Base-by-base conservation (phyloP, 2,797 vertebrate species). In the Crenuchus spilurus region DNA sequence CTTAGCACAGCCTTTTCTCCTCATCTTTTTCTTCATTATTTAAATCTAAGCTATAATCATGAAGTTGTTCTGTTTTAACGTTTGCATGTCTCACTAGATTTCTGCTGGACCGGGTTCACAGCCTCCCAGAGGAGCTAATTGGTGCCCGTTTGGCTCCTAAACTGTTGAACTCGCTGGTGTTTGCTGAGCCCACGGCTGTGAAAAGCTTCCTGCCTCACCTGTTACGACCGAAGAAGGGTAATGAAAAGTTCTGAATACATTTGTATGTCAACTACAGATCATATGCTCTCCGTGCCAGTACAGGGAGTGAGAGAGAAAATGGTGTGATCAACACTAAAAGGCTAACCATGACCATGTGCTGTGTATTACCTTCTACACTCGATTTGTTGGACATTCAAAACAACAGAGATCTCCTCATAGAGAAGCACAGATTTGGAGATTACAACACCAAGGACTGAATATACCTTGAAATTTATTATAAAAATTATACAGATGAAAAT, bases 181-280 rank as follows among this genome's bases (percentile, higher is more conserved):
- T 99, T 87, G 97, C 97, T 64, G 98, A 99, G 79, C 96, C 97
- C 8, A 95, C 95, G 62, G 98, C 98, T 77, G 93, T 99, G 35
- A 99, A 95, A 90, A 98, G 96, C 88, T 99, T 99, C 83, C 93
- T 99, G 88, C 98, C 98, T 81, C 95, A 99, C 90, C 94, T 99
- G 54, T 90, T 99, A 75, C 93, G 89, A 74, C 96, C 98, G 89
- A 98, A 96, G 90, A 95, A 89, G 83, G 96, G 97, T 98, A 88
- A 1, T 33, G 1, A 9, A 33, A 9, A 3, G 2, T 18, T 55
- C 6, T 55, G 52, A 55, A 55, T 55, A 16, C 11, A n/a, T 52
- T 52, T 4, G n/a, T n/a, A n/a, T n/a, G n/a, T n/a, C n/a, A n/a
- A n/a, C n/a, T 20, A 1, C 16, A 46, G 18, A 8, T 48, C 18